phyloP scores from a whole-genome alignment of 2,888 invertebrate species.

The Drosophila histrio region DNA sequence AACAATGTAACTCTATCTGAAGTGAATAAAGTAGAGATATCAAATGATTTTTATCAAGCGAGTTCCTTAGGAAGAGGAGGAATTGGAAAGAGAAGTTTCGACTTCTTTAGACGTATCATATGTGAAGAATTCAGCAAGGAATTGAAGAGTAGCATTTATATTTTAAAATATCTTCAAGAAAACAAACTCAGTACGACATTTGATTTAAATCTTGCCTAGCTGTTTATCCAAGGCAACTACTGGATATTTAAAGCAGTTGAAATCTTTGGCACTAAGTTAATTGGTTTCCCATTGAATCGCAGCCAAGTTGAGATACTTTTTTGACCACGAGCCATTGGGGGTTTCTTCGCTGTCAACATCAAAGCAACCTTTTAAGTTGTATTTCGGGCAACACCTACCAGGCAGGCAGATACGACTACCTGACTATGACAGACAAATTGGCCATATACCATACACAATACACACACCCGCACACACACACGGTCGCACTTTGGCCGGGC shows the following conservation, averaged over 20 bases:
- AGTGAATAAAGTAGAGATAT: neutral
- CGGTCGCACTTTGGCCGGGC: conserved; percentile 31
- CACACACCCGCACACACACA: conserved; percentile 18
- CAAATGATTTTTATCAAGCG: too few species aligned
- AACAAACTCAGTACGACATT: neutral
- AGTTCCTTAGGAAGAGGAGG: too few species aligned
- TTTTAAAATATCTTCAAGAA: neutral
- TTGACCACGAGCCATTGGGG: conserved; percentile 19
- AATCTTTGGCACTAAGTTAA: conserved; percentile 16
- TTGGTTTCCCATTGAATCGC: conserved; percentile 21
- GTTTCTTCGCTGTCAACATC: conserved; percentile 59
- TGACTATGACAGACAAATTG: conserved; percentile 71
- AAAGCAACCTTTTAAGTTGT: conserved; percentile 73
- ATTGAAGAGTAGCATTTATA: too few species aligned
- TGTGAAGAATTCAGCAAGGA: too few species aligned
- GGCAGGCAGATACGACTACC: conserved; percentile 24
- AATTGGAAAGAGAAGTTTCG: neutral
- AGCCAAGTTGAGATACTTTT: neutral
- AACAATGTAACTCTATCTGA: neutral
- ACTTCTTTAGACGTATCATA: too few species aligned
- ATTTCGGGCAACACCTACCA: conserved; percentile 73
- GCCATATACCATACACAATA: conserved; percentile 61
- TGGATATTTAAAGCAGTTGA: neutral
- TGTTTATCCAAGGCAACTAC: neutral
- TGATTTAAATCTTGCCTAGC: neutral